Evolutionary conservation across 2,888 invertebrate species (phyloP), one percentile per base, ranked within the genome.

Genomic region (Drosophila recens): DNA sequence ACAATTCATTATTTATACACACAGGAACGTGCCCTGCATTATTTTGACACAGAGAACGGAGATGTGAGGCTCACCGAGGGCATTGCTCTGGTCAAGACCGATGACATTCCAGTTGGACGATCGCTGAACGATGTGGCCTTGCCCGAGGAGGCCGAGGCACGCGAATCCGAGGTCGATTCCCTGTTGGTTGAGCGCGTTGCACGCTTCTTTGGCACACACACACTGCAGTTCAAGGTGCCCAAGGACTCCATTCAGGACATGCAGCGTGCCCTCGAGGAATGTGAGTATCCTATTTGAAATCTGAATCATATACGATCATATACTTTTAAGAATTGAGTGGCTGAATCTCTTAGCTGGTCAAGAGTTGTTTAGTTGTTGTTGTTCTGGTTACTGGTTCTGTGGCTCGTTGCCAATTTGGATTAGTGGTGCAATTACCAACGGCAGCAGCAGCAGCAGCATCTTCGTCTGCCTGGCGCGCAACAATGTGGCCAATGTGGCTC

Each of bases 191-290:
- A 97, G 90, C 95, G 96, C 75, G 94, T 97, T 10, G 95, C 96
- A 75, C 94, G 95, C 82, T 95, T 97, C 91, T 94, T 97, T 78
- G 95, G 96, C 87, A 95, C 95, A 56, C 97, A 97, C 89, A 96
- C 96, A 17, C 93, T 97, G 46, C 97, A 97, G 90, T 95, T 97
- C 87, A 96, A 96, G 92, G 94, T 97, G 85, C 97, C 97, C 83
- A 95, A 95, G 72, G 94, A 95, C 56, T 95, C 96, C 46, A 95
- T 96, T 80, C 94, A 95, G 80, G 96, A 96, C 84, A 94, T 97
- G 91, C 95, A 96, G 90, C 94, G 96, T 79, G 96, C 96, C n/a
- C 93, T 96, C 53, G 97, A 96, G 90, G 97, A 97, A 95, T 96
- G 97, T 96, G 94, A 94, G 91, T 91, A 76, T 4, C 13, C 0